A percentile compares a stretch with the other conserved stretches of the same genome.
Evolutionary conservation across 2,888 invertebrate genomes (phyloP).

Genomic region (Cyrtodaria siliqua): DNA sequence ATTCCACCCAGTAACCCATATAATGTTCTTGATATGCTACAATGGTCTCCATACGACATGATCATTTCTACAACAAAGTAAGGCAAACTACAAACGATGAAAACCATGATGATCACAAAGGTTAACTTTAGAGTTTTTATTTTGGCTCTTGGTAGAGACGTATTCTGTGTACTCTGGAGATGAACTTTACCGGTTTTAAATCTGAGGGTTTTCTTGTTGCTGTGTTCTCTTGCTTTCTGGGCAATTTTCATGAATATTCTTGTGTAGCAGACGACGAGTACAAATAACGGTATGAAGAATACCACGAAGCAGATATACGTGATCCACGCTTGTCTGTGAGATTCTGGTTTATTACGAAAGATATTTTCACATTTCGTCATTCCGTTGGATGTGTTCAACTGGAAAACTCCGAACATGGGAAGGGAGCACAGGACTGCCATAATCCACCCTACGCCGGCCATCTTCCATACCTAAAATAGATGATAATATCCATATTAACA

Average conservation of each 20-base stretch:
- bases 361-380: conserved; percentile 80
- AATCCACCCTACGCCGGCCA: conserved; percentile 79
- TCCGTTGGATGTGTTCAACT: conserved; percentile 60
- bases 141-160: conserved; percentile 85
- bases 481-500: no score
- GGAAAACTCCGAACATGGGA: conserved; percentile 82
- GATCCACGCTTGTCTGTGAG: conserved; percentile 78
- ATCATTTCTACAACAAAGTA: conserved; percentile 80
- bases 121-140: conserved; percentile 85
- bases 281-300: conserved; percentile 81
- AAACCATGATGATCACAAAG: conserved; percentile 79
- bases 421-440: conserved; percentile 76
- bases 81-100: conserved; percentile 72
- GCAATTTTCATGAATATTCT: conserved; percentile 84
- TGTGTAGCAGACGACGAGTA: conserved; percentile 81
- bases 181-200: conserved; percentile 71
- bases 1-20: conserved; percentile 82
- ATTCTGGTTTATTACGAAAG: conserved; percentile 75
- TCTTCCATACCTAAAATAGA: conserved; percentile 64
- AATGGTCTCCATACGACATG: conserved; percentile 81
- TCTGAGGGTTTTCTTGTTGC: conserved; percentile 45
- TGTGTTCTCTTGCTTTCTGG: conserved; percentile 75
- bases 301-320: conserved; percentile 78
- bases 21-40: conserved; percentile 61
- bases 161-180: conserved; percentile 81